Percentiles rank a stretch among this genome's conserved stretches.
Conservation (phyloP, 2,888 invertebrate genomes). For the Chrysomela aeneicollis region DNA sequence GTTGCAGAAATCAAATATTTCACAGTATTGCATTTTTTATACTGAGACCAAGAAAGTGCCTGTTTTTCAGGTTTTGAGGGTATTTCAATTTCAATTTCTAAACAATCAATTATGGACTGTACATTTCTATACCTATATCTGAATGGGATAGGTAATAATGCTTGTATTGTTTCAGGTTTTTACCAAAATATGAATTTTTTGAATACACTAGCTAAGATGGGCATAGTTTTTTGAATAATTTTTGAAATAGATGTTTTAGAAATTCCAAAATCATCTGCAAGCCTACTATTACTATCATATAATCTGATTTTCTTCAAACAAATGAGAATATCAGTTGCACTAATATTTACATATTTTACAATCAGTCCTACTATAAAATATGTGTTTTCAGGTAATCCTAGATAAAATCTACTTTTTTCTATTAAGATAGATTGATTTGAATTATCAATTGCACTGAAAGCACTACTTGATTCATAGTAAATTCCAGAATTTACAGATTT, state of each 20-base stretch:
- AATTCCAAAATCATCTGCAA: not conserved
- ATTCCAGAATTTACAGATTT: not conserved
- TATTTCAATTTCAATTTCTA: constrained; percentile 27
- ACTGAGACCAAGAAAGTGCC: constrained; percentile 9
- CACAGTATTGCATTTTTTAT: too few species aligned
- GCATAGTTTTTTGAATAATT: not conserved
- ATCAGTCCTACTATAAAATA: constrained; percentile 16
- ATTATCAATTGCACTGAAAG: not conserved
- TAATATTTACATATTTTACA: constrained; percentile 6
- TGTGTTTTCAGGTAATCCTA: constrained; percentile 15
- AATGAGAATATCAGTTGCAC: constrained; percentile 12
- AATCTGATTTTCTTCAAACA: constrained; percentile 6
- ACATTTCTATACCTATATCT: constrained; percentile 12
- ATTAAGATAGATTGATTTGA: not conserved
- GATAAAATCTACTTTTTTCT: constrained; percentile 14
- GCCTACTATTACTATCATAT: constrained; percentile 10
- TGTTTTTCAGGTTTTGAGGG: constrained; percentile 9
- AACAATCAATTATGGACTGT: constrained; percentile 18
- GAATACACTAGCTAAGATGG: not conserved
- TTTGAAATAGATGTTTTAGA: not conserved
- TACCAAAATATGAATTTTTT: constrained; percentile 15
- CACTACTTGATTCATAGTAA: not conserved
- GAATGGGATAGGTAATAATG: constrained; percentile 1
- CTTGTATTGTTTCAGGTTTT: not conserved
- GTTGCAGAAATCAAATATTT: too few species aligned